These are phyloP conservation scores for Stictonetta naevosa DNA, from an alignment of 2,113 vertebrate genomes.

Conservation along the genomic window DNA sequence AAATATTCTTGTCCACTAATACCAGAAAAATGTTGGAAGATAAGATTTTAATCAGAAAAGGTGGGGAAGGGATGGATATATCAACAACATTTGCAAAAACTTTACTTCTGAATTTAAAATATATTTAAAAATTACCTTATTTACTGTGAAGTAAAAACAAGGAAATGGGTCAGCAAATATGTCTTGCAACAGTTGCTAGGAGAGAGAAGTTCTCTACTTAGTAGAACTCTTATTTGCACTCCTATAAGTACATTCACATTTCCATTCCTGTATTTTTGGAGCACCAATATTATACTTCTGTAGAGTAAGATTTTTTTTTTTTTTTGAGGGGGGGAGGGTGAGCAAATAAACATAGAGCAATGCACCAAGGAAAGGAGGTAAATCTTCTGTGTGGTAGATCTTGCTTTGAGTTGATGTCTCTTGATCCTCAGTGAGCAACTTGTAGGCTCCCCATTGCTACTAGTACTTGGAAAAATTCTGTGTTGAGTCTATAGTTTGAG, in stretches of 20 bases:
- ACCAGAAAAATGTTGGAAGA: not conserved
- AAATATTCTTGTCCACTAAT: not conserved
- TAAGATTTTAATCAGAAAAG: not conserved
- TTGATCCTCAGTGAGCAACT: not conserved
- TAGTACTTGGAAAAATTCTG: not conserved
- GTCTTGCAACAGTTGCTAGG: not conserved
- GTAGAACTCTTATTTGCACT: not conserved
- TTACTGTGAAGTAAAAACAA: not conserved
- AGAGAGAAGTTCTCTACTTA: not conserved
- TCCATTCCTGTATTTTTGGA: not conserved
- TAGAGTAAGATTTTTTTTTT: not conserved
- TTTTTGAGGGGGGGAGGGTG: not conserved
- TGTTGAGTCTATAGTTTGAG: not conserved
- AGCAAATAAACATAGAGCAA: not conserved
- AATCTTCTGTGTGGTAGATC: not conserved
- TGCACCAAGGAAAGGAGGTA: not conserved
- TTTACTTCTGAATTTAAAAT: not conserved
- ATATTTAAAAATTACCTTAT: not conserved
- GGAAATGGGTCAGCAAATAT: not conserved
- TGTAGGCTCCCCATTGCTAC: not conserved
- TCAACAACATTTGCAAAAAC: not conserved
- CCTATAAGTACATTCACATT: not conserved
- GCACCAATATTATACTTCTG: not conserved
- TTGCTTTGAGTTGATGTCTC: not conserved
- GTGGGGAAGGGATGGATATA: not conserved